A percentile compares a stretch with the other conserved stretches of the same genome.
Evolutionary conservation across 2,113 vertebrate species (phyloP).

Genomic region (Syngnathus floridae): DNA sequence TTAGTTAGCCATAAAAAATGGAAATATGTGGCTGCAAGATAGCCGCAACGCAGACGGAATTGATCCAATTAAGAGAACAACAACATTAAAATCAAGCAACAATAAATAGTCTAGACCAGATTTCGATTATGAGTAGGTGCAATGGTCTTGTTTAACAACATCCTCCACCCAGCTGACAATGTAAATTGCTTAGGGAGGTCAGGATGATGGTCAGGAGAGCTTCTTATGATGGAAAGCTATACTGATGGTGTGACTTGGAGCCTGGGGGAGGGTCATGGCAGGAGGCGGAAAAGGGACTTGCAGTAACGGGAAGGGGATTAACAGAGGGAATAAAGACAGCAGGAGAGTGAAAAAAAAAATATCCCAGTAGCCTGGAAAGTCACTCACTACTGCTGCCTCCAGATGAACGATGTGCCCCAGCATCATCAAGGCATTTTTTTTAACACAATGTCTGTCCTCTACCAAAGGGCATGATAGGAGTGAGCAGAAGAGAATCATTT

Average conservation of each 20-base stretch:
- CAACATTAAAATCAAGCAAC: neutral
- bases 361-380: conserved; percentile 23
- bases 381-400: conserved; percentile 37
- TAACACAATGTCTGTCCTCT: conserved; percentile 40
- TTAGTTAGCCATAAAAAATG: no score
- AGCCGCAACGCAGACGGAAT: neutral
- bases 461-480: conserved; percentile 70
- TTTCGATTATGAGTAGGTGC: neutral
- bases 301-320: conserved; percentile 36
- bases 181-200: conserved; percentile 43
- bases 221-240: conserved; percentile 64
- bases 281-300: conserved; percentile 40
- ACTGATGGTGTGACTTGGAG: conserved; percentile 67
- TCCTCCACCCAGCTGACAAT: conserved; percentile 25
- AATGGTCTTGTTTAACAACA: conserved; percentile 43
- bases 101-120: conserved; percentile 7
- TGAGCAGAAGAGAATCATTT: conserved; percentile 74
- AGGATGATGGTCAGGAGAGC: conserved; percentile 55
- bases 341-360: conserved; percentile 23
- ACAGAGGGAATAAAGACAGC: conserved; percentile 34
- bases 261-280: conserved; percentile 65
- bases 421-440: conserved; percentile 45
- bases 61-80: neutral
- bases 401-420: conserved; percentile 60
- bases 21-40: neutral